phyloP scores from a whole-genome alignment of 2,113 vertebrate genomes.

The Cepphus grylle region DNA sequence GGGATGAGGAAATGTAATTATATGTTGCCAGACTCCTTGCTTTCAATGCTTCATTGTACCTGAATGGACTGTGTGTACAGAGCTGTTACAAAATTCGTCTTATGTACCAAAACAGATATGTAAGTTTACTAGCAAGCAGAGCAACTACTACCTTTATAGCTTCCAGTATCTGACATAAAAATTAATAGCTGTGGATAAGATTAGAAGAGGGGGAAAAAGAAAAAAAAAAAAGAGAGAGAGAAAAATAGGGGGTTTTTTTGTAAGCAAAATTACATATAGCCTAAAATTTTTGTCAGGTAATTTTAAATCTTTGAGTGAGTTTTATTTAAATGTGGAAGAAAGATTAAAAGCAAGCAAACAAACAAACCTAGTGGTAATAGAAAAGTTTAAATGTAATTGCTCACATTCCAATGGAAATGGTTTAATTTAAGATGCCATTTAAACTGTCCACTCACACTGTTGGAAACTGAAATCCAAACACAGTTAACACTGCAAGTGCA shows the following conservation, averaged over 20 bases:
- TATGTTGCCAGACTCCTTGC: not conserved
- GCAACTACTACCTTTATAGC: not conserved
- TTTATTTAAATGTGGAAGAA: not conserved
- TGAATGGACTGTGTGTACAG: not conserved
- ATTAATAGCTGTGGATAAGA: not conserved
- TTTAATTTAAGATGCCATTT: conserved; percentile 3
- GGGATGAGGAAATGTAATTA: not conserved
- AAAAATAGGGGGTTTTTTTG: not conserved
- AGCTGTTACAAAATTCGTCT: not conserved
- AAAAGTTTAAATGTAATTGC: not conserved
- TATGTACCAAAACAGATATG: not conserved
- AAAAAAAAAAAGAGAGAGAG: not conserved
- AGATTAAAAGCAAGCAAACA: not conserved
- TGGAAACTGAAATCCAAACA: not conserved
- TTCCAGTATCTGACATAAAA: not conserved
- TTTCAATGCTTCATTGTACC: not conserved
- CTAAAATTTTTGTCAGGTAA: not conserved
- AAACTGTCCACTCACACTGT: not conserved
- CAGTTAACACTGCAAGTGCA: not conserved
- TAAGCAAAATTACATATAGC: not conserved
- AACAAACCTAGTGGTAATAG: not conserved
- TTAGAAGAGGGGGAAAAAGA: not conserved
- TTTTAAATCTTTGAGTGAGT: not conserved
- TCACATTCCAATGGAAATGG: not conserved
- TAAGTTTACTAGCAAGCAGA: not conserved